A percentile compares a stretch with the other conserved stretches of the same genome.
Conservation (phyloP, 2,113 vertebrate species). For the Entosphenus tridentatus region DNA sequence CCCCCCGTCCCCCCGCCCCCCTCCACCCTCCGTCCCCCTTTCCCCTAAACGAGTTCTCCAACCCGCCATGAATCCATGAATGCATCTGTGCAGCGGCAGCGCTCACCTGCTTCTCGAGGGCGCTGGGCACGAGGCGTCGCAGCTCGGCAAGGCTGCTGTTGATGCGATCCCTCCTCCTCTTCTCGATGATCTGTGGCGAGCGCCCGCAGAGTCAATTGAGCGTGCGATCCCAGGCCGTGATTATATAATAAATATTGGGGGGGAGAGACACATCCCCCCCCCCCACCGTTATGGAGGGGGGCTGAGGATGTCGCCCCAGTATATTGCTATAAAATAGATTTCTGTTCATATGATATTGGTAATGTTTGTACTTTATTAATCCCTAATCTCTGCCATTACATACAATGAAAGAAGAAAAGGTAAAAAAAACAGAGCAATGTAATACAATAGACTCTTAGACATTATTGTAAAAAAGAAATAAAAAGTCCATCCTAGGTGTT, state of each 20-base stretch:
- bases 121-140: conserved; percentile 58
- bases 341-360: no score
- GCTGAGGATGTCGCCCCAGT: neutral
- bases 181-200: conserved; percentile 56
- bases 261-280: no score
- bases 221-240: neutral
- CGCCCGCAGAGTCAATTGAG: neutral
- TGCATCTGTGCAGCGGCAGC: neutral
- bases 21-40: neutral
- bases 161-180: conserved; percentile 64
- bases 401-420: neutral
- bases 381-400: no score
- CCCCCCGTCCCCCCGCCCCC: neutral
- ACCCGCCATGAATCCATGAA: neutral
- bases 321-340: neutral
- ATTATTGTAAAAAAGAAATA: neutral
- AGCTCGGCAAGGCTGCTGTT: conserved; percentile 80
- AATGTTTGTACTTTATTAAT: no score
- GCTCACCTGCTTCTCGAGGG: conserved; percentile 66
- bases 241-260: neutral
- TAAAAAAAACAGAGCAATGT: neutral
- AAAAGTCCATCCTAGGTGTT: no score
- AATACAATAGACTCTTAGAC: neutral
- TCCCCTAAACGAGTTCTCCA: neutral
- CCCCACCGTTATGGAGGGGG: no score